These are phyloP conservation scores for Cantharis rufa DNA, from an alignment of 2,888 invertebrate species.

Conservation along the genomic window DNA sequence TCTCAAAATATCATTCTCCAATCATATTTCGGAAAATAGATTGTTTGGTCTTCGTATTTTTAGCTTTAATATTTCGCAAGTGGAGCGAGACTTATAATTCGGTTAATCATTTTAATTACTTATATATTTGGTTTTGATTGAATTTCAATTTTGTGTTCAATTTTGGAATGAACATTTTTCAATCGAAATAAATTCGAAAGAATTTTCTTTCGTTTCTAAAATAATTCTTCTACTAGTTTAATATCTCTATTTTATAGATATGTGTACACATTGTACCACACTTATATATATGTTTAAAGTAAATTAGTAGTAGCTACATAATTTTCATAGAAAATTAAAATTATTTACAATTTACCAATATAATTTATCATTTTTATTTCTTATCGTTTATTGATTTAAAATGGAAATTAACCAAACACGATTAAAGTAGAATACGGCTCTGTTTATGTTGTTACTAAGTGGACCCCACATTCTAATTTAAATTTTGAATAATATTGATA, in stretches of 20 bases:
- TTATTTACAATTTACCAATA: background rate
- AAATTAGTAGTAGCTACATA: too few relatives aligned
- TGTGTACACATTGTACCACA: too few relatives aligned
- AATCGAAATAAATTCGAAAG: too few relatives aligned
- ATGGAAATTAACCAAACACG: slow-evolving; percentile 16
- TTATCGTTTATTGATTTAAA: background rate
- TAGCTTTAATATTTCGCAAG: background rate
- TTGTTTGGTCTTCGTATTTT: background rate
- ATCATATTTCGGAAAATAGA: background rate
- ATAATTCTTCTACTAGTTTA: too few relatives aligned
- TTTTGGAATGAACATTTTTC: too few relatives aligned
- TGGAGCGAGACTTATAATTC: background rate
- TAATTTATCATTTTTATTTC: background rate
- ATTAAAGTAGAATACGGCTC: slow-evolving; percentile 11
- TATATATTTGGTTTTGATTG: background rate
- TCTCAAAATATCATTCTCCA: background rate
- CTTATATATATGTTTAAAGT: too few relatives aligned
- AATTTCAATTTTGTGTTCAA: background rate
- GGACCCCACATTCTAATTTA: slow-evolving; percentile 14
- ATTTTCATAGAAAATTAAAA: background rate
- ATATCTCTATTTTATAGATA: too few relatives aligned
- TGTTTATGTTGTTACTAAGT: slow-evolving; percentile 25
- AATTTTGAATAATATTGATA: slow-evolving; percentile 15
- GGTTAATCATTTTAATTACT: background rate
- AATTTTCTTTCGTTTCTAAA: too few relatives aligned